Evolutionary conservation across 2,797 vertebrate genomes (phyloP).

Genomic region (Esox masquinongy): DNA sequence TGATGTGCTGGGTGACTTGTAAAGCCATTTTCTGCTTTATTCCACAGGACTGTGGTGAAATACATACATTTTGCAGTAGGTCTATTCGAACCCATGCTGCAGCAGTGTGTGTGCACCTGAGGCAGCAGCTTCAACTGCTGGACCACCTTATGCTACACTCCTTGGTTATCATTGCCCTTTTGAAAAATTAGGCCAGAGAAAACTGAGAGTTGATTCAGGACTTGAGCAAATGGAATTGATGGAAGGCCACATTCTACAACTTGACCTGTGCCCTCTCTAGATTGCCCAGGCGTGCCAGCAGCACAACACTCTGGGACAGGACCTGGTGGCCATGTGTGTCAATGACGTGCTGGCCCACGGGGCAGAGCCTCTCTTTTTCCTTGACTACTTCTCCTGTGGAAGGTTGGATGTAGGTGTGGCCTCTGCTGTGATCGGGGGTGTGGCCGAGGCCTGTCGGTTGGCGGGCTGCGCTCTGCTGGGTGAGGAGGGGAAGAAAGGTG

Average conservation of each 20-base stretch:
- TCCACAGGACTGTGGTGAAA: too few species aligned
- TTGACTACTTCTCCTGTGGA: constrained; percentile 97
- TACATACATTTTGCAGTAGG: too few species aligned
- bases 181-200: too few species aligned
- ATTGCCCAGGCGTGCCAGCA: constrained; percentile 85
- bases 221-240: too few species aligned
- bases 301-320: constrained; percentile 87
- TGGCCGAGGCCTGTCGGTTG: constrained; percentile 83
- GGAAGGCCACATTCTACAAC: neutral
- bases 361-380: constrained; percentile 95
- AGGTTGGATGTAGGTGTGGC: constrained; percentile 81
- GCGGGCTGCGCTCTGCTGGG: constrained; percentile 93
- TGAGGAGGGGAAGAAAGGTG: constrained; percentile 55
- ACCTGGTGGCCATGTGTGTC: constrained; percentile 97
- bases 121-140: too few species aligned
- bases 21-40: too few species aligned
- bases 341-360: constrained; percentile 96
- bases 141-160: too few species aligned
- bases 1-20: too few species aligned
- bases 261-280: constrained; percentile 50
- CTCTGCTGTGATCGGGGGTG: constrained; percentile 80
- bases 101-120: too few species aligned
- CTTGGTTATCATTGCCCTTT: too few species aligned
- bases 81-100: too few species aligned
- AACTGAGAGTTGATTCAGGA: too few species aligned